phyloP scores from a whole-genome alignment of 2,888 invertebrate genomes.

The Synanthedon myopaeformis region DNA sequence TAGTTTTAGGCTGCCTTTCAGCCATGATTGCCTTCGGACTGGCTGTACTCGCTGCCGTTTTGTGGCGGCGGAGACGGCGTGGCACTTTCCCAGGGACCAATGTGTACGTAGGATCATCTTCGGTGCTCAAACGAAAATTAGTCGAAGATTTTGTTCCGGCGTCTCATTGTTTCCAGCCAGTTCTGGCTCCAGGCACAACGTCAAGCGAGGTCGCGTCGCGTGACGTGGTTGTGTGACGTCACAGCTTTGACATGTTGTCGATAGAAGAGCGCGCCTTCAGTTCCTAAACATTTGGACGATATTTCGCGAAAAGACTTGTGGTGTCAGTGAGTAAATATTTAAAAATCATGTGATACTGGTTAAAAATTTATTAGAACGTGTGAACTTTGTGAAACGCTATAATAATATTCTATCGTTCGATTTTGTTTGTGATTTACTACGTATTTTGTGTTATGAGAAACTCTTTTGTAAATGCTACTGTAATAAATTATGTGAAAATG shows the following conservation, averaged over 20 bases:
- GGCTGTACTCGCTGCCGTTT: constrained; percentile 62
- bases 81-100: constrained; percentile 70
- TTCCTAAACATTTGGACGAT: constrained; percentile 61
- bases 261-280: constrained; percentile 67
- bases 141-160: constrained; percentile 71
- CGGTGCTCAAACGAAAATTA: constrained; percentile 71
- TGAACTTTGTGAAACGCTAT: constrained; percentile 19
- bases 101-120: constrained; percentile 72
- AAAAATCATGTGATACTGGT: constrained; percentile 22
- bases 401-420: background rate
- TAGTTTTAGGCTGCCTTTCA: constrained; percentile 71
- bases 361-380: constrained; percentile 26
- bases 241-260: constrained; percentile 71
- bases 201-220: constrained; percentile 50
- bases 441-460: constrained; percentile 27
- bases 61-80: constrained; percentile 70
- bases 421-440: constrained; percentile 26
- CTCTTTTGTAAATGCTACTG: constrained; percentile 45
- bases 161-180: constrained; percentile 70
- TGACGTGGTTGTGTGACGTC: constrained; percentile 76
- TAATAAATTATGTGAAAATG: constrained; percentile 32
- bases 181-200: constrained; percentile 64
- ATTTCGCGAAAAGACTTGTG: constrained; percentile 24
- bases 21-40: constrained; percentile 63
- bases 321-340: constrained; percentile 9